phyloP scores from a whole-genome alignment of 2,797 vertebrate species.

The Ibycter americanus region DNA sequence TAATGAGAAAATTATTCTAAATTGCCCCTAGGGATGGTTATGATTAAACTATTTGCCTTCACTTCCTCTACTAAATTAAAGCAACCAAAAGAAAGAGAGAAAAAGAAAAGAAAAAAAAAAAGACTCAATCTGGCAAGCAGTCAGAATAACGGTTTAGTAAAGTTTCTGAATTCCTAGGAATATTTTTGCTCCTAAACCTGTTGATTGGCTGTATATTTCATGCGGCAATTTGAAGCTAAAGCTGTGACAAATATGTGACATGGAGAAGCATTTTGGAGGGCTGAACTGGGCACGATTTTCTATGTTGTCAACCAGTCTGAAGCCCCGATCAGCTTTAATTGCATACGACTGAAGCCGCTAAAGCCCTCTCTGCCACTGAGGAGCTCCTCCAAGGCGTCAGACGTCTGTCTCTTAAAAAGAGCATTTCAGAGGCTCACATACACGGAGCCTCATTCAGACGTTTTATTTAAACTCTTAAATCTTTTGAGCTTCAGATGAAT shows the following conservation, averaged over 20 bases:
- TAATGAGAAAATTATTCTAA: conserved; percentile 83
- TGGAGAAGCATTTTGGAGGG: not conserved
- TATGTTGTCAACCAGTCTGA: conserved; percentile 49
- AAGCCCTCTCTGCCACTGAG: conserved; percentile 75
- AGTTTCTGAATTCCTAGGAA: conserved; percentile 77
- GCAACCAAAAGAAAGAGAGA: not conserved
- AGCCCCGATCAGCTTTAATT: conserved; percentile 58
- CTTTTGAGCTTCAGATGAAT: conserved; percentile 43
- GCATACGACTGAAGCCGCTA: conserved; percentile 66
- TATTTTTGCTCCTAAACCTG: conserved; percentile 72
- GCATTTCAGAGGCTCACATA: conserved; percentile 34
- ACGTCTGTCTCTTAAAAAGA: conserved; percentile 75
- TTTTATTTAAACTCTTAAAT: conserved; percentile 68
- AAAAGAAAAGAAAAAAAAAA: not conserved
- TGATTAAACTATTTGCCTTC: conserved; percentile 87
- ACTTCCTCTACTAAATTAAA: conserved; percentile 83
- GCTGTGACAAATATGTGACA: conserved; percentile 55
- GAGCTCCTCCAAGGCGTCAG: conserved; percentile 73
- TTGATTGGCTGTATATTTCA: conserved; percentile 70
- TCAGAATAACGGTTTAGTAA: conserved; percentile 73
- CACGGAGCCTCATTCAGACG: conserved; percentile 20
- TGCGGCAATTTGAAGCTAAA: conserved; percentile 46
- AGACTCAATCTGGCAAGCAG: conserved; percentile 64
- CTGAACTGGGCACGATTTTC: not conserved
- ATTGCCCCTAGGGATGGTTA: conserved; percentile 81